Evolutionary conservation across 1,140 invertebrate genomes (phyloP).

Genomic region (Lucilia sericata): DNA sequence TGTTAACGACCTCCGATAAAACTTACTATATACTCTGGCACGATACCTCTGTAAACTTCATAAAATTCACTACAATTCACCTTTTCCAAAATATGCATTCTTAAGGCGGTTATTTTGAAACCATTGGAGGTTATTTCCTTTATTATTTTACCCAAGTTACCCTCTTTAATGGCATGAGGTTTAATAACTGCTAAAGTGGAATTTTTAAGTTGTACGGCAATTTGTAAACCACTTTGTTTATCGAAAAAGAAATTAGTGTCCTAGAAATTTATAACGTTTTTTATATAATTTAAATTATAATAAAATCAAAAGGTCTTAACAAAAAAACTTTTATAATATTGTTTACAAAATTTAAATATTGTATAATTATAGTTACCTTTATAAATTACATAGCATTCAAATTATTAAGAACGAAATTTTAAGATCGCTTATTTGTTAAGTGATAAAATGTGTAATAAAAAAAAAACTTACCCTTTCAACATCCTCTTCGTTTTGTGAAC

Average conservation of each 20-base stretch:
- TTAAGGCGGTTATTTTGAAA: constrained; percentile 83
- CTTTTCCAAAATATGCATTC: constrained; percentile 83
- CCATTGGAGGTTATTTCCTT: constrained; percentile 79
- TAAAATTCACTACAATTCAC: constrained; percentile 90
- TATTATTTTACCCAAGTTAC: constrained; percentile 79
- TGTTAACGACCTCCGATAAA: background rate
- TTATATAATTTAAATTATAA: background rate
- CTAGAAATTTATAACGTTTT: constrained; percentile 57
- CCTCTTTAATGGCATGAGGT: constrained; percentile 87
- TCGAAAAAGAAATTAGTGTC: constrained; percentile 79
- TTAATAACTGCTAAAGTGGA: constrained; percentile 90
- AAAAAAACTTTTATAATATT: too few species aligned
- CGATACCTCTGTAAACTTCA: constrained; percentile 93
- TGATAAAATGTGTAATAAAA: too few species aligned
- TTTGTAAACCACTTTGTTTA: constrained; percentile 53
- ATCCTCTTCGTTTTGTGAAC: constrained; percentile 72
- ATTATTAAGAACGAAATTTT: background rate
- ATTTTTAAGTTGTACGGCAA: constrained; percentile 54
- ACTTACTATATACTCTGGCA: constrained; percentile 82
- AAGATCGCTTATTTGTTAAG: background rate
- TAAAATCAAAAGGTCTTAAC: background rate
- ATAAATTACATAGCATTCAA: background rate
- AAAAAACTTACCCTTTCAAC: constrained; percentile 68
- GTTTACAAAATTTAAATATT: too few species aligned
- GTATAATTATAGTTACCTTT: too few species aligned